Evolutionary conservation across 92 coral and sea anemone genomes (phyloP), one percentile per base, ranked within the genome.

Genomic region (Siderastrea siderea): DNA sequence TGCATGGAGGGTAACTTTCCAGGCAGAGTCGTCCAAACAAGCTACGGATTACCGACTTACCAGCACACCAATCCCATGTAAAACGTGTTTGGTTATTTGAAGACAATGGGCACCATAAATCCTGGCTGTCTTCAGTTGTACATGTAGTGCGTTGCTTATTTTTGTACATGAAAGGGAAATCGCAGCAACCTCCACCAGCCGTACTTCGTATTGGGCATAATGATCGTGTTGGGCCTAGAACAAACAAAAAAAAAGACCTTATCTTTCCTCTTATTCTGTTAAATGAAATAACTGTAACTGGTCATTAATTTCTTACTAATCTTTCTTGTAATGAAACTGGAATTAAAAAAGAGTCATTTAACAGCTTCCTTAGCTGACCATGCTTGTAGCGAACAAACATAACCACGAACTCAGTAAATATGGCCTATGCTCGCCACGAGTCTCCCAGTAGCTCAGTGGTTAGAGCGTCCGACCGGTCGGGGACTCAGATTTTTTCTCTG

Each of bases 141-240:
- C 93, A 92, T 0, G 60, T 45, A 17, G 75, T 53, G 60, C 16
- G 77, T 9, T 59, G n/a, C 46, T 9, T 80, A 7, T 77, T 64
- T n/a, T 83, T 64, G 71, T 55, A 87, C 1, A 74, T 61, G 46
- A 82, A 93, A 1, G 96, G 93, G 44, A 93, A 86, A 6, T 77
- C 84, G 54, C 96, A 93, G 79, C 96, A 93, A 11, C 70, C 53
- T 26, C 96, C 93, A 47, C 58, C 53, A 9, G 54, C 54, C 7
- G 96, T 90, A 44, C 71, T 83, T 5, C 91, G 90, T 14, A 86
- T 46, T 8, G 89, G 84, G 81, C 96, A 93, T 4, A 59, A 60
- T 0, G 74, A 62, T 58, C 86, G 54, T 13, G 84, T 75, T 64
- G 93, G 91, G 53, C 91, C 91, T 89, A 61, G 8, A 17, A 16